Percentiles rank a stretch among this genome's conserved stretches.
Evolutionary conservation across 2,797 vertebrate genomes (phyloP).

Genomic region (Nothura maculosa): DNA sequence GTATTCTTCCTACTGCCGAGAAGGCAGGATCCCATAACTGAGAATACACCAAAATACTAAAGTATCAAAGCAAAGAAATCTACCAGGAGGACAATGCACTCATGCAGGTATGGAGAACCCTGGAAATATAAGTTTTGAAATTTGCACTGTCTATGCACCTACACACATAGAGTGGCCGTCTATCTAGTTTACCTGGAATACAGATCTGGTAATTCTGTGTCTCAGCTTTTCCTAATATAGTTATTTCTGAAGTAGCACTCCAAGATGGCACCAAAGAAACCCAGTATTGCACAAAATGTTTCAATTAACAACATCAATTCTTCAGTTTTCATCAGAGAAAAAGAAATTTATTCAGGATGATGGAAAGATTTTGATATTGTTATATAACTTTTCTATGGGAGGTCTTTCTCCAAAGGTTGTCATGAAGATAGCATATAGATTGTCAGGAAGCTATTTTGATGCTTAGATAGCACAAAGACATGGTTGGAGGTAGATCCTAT

Average conservation of each 20-base stretch:
- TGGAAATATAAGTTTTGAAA: neutral
- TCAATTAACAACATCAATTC: neutral
- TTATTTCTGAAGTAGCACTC: neutral
- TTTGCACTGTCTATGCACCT: neutral
- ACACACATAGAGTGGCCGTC: neutral
- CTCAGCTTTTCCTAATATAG: neutral
- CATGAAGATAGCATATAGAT: neutral
- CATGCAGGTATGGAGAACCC: neutral
- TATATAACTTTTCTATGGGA: rapidly evolving
- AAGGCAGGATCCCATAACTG: neutral
- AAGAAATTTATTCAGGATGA: neutral
- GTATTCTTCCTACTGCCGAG: neutral
- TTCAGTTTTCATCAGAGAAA: neutral
- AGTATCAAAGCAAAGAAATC: neutral
- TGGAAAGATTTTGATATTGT: neutral
- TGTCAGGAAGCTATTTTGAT: neutral
- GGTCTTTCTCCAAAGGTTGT: neutral
- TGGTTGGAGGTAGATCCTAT: neutral
- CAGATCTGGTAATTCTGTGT: neutral
- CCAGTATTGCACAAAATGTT: neutral
- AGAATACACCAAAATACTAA: neutral
- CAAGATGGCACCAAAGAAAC: neutral
- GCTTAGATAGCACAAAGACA: neutral
- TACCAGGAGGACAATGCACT: neutral
- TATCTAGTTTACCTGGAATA: neutral